A percentile compares a stretch with the other conserved stretches of the same genome.
These are phyloP conservation scores for Erythrocercus mccallii DNA, from an alignment of 2,113 vertebrate genomes.

Conservation along the genomic window DNA sequence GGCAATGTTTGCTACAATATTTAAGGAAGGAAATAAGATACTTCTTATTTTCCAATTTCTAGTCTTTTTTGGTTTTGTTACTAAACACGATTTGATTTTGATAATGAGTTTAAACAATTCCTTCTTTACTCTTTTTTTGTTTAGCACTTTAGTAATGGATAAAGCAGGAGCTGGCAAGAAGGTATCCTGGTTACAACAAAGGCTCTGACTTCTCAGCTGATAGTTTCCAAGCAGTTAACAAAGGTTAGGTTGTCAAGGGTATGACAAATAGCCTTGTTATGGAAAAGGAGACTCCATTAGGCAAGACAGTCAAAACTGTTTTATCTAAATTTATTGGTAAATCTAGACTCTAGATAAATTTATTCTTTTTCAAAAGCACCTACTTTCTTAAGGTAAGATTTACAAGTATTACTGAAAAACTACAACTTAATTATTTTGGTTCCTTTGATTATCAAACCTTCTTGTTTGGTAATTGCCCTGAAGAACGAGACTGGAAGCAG, in stretches of 20 bases:
- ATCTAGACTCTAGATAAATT: constrained; percentile 12
- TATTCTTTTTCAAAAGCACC: neutral
- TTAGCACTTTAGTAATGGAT: constrained; percentile 59
- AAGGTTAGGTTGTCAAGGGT: constrained; percentile 62
- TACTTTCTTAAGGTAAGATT: neutral
- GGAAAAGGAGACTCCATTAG: constrained; percentile 68
- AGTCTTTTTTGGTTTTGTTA: constrained; percentile 17
- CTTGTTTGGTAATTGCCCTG: neutral
- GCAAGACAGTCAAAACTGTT: constrained; percentile 49
- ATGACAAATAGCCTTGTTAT: constrained; percentile 74
- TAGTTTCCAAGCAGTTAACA: constrained; percentile 70
- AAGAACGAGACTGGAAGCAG: neutral
- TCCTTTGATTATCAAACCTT: neutral
- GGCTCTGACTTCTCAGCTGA: constrained; percentile 56
- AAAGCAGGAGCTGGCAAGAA: constrained; percentile 60
- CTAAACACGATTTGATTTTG: constrained; percentile 47
- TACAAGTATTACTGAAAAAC: neutral
- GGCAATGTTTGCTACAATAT: constrained; percentile 10
- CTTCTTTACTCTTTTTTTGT: constrained; percentile 16
- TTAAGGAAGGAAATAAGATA: constrained; percentile 13
- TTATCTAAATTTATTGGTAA: constrained; percentile 49
- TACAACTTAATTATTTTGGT: neutral
- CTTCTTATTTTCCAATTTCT: neutral
- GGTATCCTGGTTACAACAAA: constrained; percentile 60
- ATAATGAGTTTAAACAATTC: constrained; percentile 61